phyloP scores from a whole-genome alignment of 2,113 vertebrate species.

The Ursus arctos region DNA sequence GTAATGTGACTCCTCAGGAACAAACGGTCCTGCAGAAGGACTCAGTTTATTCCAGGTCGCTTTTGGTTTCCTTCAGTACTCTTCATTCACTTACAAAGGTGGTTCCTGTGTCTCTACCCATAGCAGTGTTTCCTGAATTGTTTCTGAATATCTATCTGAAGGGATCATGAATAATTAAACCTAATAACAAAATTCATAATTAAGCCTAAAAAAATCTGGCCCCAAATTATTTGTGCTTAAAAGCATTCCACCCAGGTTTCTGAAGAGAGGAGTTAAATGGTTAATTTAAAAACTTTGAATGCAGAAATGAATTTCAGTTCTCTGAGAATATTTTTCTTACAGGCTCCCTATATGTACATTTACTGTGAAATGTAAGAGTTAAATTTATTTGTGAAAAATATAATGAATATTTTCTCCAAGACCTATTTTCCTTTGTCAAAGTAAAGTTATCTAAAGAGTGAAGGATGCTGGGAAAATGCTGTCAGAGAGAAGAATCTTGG shows the following conservation, averaged over 20 bases:
- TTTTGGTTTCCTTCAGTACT: not conserved
- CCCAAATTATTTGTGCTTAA: slow-evolving; percentile 11
- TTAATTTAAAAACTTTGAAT: slow-evolving; percentile 18
- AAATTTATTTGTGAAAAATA: not conserved
- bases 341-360: not conserved
- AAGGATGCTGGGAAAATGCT: not conserved
- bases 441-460: not conserved
- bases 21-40: not conserved
- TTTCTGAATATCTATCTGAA: slow-evolving; percentile 20
- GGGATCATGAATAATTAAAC: not conserved
- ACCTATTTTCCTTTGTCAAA: not conserved
- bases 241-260: not conserved
- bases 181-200: slow-evolving; percentile 20
- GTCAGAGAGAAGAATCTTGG: not conserved
- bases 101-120: not conserved
- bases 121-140: not conserved
- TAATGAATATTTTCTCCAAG: not conserved
- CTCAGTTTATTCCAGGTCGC: rapidly evolving
- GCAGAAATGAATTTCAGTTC: not conserved
- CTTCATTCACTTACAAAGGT: not conserved
- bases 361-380: not conserved
- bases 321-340: not conserved
- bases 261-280: not conserved
- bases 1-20: not conserved
- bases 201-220: not conserved